Base-by-base conservation (phyloP, 2,888 invertebrate species). In the Melinaea menophilus region DNA sequence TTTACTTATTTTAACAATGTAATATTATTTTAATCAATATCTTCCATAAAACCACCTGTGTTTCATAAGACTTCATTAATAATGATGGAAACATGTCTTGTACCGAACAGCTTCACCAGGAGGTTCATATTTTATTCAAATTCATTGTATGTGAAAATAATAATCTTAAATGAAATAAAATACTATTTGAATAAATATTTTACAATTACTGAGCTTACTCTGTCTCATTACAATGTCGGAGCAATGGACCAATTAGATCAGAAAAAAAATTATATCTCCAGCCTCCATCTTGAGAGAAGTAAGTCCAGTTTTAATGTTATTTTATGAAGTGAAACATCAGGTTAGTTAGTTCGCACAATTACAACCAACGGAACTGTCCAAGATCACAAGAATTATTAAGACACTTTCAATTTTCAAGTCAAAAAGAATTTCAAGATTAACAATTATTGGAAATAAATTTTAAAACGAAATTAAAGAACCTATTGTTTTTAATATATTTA, bases 291-390 rank as follows among this genome's bases (percentile, higher is more conserved):
- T 31, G 58, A 54, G 22, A 63, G 56, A 63, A 56, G 63, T 59
- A 51, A 57, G 54, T 59, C 56, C 22, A 48, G 47, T 35, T 59
- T 51, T 56, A 63, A 57, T 46, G 57, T 51, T n/a, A 57, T 63
- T 60, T 57, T 60, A 37, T 55, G 13, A 58, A 58, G 37, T 12
- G 35, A 33, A 62, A 46, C 57, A 55, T 60, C 57, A 57, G 7
- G 47, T 61, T 64, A 58, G 60, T 56, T 56, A 59, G 54, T 59
- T 12, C 34, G 45, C 31, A 31, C 54, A 55, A 55, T 59, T 54
- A 59, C 41, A 33, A 33, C n/a, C 2, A 51, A 55, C 47, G 58
- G n/a, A 58, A 48, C 11, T 48, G 9, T 41, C 11, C 41, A 11
- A 41, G 41, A 7, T 37, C 37, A 2, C 37, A 9, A 41, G 41